Percentiles rank a stretch among this genome's conserved stretches.
Conservation (phyloP, 2,797 vertebrate species). For the Podargus strigoides region DNA sequence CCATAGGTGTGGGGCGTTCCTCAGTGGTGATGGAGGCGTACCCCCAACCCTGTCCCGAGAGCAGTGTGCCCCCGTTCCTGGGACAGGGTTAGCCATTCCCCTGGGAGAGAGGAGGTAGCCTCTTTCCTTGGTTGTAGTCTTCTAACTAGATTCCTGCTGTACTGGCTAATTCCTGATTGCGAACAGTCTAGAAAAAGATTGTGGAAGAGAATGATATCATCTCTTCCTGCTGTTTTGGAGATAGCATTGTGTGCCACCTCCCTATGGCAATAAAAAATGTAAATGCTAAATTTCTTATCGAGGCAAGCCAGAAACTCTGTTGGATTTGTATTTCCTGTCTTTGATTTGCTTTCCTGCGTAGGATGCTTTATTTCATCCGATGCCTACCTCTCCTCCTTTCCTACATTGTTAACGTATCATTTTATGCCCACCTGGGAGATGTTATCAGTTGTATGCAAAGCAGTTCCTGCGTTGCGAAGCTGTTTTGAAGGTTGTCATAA, state of each 20-base stretch:
- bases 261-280: conserved; percentile 17
- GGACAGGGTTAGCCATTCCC: not conserved
- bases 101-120: not conserved
- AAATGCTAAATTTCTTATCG: conserved; percentile 13
- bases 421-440: conserved; percentile 44
- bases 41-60: not conserved
- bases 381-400: not conserved
- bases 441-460: not conserved
- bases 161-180: not conserved
- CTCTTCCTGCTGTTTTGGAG: conserved; percentile 42
- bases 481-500: not conserved
- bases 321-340: conserved; percentile 31
- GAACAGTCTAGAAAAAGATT: not conserved
- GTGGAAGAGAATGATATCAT: not conserved
- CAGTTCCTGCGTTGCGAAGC: not conserved
- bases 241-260: conserved; percentile 21
- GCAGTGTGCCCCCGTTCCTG: not conserved
- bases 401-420: not conserved
- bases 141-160: not conserved
- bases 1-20: fast-evolving
- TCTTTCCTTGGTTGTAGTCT: not conserved
- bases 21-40: not conserved
- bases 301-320: not conserved
- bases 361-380: not conserved
- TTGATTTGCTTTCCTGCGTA: not conserved